Conservation (phyloP, 2,888 invertebrate genomes). For the Coelopa pilipes region DNA sequence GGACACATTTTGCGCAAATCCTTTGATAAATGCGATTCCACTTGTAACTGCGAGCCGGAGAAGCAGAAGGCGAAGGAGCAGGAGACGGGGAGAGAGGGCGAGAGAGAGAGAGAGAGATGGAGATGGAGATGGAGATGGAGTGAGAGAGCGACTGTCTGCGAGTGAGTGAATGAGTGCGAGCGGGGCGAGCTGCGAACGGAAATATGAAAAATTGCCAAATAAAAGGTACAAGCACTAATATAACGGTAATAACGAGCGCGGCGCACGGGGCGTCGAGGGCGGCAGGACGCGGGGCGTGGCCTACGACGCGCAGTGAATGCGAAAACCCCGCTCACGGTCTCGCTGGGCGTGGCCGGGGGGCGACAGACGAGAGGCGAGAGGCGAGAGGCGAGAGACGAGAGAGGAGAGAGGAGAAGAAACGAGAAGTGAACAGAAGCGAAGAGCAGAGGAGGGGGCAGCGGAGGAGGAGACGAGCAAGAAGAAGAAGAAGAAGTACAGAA, state of each 20-base stretch:
- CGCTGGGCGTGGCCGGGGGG: neutral
- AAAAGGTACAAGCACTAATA: constrained; percentile 42
- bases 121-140: neutral
- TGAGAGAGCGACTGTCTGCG: neutral
- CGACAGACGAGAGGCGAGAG: too few relatives aligned
- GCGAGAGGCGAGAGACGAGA: too few relatives aligned
- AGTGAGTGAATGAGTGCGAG: neutral
- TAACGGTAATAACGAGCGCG: constrained; percentile 33
- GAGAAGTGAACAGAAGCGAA: neutral
- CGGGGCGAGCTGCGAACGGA: constrained; percentile 12
- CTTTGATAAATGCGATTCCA: constrained; percentile 35
- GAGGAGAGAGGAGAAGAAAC: neutral
- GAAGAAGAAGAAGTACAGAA: neutral
- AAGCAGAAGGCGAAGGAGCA: neutral
- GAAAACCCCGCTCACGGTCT: neutral
- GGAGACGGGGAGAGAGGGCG: neutral
- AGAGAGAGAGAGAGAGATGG: constrained; percentile 2
- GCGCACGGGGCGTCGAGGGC: neutral
- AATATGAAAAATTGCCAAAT: constrained; percentile 42
- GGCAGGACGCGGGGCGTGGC: neutral
- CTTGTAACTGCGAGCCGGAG: constrained; percentile 24
- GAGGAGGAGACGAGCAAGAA: neutral
- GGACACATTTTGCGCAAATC: constrained; percentile 42
- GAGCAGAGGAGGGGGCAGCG: neutral
- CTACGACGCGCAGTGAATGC: constrained; percentile 16